Evolutionary conservation across 2,888 invertebrate genomes (phyloP), one percentile per base, ranked within the genome.

Genomic region (Drosophila fungiperda): DNA sequence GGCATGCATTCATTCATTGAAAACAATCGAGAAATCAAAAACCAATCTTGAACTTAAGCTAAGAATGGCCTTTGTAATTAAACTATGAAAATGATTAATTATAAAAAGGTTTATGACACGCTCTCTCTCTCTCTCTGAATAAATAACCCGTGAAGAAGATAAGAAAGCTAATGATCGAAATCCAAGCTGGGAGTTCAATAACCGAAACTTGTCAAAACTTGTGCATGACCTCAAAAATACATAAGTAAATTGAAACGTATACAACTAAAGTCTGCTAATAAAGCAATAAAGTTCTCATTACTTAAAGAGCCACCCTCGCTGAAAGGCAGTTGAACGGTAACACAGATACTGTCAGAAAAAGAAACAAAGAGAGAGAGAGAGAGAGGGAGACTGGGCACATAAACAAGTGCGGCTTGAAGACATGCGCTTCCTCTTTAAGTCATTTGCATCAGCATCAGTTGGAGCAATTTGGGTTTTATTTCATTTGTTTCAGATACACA

Each of bases 341-440:
- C 59, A 59, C 54, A 52, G 36, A 52, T 53, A 60, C 64, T 59
- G 15, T 7, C 36, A 29, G 29, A 6, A 55, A 63, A 57, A 33
- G 33, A 54, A n/a, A 42, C 15, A 2, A 5, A 36, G 0, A 36
- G 3, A 15, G 38, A 38, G 38, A 38, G 7, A 6, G 36, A 36
- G 42, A 58, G 61, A 57, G 61, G 53, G 62, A 48, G 33, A 36
- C n/a, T 29, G 36, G 29, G 29, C 29, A 50, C 63, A 53, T 17
- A 12, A 64, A 59, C 78, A 87, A 84, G 87, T 82, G 84, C 84
- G 57, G 80, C 85, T 87, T 74, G 63, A 84, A 84, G 78, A 84
- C 84, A 85, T 84, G 87, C 87, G 84, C 82, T 85, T 85, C 87
- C 84, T 85, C 87, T 84, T 87, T 64, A 70, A 52, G 45, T 83